Evolutionary conservation across 2,888 invertebrate genomes (phyloP).

Genomic region (Microctonus aethiopoides): DNA sequence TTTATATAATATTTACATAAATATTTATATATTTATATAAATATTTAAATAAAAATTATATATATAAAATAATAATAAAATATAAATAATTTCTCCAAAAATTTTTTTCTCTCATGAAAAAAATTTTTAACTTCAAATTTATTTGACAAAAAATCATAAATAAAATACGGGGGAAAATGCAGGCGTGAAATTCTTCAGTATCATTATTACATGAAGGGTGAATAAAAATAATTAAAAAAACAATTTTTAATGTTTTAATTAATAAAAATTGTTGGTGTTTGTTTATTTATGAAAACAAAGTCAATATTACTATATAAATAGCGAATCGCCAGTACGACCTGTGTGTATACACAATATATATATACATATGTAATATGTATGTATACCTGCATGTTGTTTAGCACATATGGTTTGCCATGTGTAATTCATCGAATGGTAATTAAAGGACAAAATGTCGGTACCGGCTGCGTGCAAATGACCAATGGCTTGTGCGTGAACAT

Average conservation of each 20-base stretch:
- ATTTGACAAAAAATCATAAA: not conserved
- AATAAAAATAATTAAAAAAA: not conserved
- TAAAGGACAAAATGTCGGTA: conserved; percentile 59
- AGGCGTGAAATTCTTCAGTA: not conserved
- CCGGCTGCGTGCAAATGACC: conserved; percentile 61
- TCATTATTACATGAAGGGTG: not conserved
- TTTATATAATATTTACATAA: too few relatives aligned
- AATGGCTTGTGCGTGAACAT: conserved; percentile 58
- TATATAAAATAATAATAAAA: too few relatives aligned
- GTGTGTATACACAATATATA: not conserved
- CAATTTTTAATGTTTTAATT: conserved; percentile 1
- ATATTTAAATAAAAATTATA: too few relatives aligned
- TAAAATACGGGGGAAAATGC: not conserved
- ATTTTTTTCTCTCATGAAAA: not conserved
- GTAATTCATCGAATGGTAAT: conserved; percentile 59
- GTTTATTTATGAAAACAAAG: conserved; percentile 41
- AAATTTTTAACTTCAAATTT: not conserved
- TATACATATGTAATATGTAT: too few relatives aligned
- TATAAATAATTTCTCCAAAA: not conserved
- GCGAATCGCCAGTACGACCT: not conserved
- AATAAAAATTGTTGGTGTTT: not conserved
- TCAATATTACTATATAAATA: conserved; percentile 31
- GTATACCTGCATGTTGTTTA: not conserved
- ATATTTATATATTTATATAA: too few relatives aligned
- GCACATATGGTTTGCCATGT: conserved; percentile 18